Conservation (phyloP, 2,113 vertebrate species). For the Actinemys pallida region DNA sequence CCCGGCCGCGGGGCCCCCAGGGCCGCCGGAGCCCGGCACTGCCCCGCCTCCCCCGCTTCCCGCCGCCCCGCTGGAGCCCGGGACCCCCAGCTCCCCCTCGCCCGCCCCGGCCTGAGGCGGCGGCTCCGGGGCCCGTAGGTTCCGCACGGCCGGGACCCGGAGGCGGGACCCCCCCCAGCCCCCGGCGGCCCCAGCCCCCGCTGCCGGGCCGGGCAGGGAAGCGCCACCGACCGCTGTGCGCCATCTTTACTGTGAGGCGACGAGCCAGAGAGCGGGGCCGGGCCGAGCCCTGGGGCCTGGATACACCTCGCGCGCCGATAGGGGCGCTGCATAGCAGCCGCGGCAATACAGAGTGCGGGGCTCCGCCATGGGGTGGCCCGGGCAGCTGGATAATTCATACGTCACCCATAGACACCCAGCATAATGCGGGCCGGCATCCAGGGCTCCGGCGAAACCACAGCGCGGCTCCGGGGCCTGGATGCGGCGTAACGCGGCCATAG, state of each 20-base stretch:
- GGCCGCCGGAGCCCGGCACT: constrained; percentile 70
- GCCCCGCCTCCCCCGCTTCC: constrained; percentile 64
- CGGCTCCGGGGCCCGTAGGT: constrained; percentile 76
- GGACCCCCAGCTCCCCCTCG: constrained; percentile 63
- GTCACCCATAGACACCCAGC: neutral
- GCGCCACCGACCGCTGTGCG: constrained; percentile 99
- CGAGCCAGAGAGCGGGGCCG: constrained; percentile 81
- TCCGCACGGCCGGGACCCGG: constrained; percentile 86
- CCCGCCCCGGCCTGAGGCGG: constrained; percentile 71
- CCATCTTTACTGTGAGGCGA: constrained; percentile 93
- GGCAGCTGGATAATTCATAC: constrained; percentile 81
- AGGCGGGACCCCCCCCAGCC: constrained; percentile 88
- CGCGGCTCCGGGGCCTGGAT: constrained; percentile 62
- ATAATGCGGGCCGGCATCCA: constrained; percentile 35
- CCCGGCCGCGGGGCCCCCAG: constrained; percentile 71
- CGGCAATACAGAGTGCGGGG: constrained; percentile 2
- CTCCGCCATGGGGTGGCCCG: constrained; percentile 77
- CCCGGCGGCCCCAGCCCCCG: constrained; percentile 89
- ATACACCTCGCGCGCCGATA: neutral
- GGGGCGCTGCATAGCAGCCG: constrained; percentile 14
- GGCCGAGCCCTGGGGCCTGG: constrained; percentile 71
- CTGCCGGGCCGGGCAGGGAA: constrained; percentile 99
- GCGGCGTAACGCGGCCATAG: fast-evolving
- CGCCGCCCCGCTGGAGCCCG: constrained; percentile 64
- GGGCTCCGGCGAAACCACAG: neutral